A percentile compares a stretch with the other conserved stretches of the same genome.
These are phyloP conservation scores for Gambusia affinis DNA, from an alignment of 2,113 vertebrate species.

Conservation along the genomic window DNA sequence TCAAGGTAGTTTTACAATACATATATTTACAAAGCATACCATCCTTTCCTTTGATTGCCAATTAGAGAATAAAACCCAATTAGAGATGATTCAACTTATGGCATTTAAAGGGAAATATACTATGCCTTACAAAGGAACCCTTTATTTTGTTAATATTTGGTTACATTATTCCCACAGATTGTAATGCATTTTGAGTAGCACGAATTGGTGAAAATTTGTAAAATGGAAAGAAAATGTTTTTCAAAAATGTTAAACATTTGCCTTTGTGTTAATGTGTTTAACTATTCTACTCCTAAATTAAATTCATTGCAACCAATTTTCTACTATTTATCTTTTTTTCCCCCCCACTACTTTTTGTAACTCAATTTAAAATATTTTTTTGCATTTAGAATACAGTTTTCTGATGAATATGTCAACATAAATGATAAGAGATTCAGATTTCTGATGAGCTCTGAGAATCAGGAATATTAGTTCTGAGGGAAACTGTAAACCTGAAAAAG, in stretches of 20 bases:
- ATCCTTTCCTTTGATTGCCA: background rate
- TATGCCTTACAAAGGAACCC: background rate
- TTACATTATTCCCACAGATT: background rate
- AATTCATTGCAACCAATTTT: background rate
- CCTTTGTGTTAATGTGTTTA: background rate
- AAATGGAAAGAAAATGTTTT: background rate
- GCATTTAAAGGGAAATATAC: background rate
- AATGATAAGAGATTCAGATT: too few species aligned
- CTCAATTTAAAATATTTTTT: too few species aligned
- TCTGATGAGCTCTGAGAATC: too few species aligned
- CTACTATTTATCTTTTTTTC: background rate
- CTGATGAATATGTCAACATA: too few species aligned
- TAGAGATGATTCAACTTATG: background rate
- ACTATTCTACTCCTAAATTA: background rate
- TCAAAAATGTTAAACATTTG: background rate
- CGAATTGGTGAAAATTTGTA: background rate
- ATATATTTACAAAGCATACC: background rate
- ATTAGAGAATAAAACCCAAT: conserved; percentile 31
- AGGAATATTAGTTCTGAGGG: too few species aligned
- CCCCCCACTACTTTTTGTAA: background rate
- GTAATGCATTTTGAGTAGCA: background rate
- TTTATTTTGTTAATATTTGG: background rate
- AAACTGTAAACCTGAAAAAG: too few species aligned
- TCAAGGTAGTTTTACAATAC: background rate
- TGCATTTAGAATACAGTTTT: too few species aligned